These are phyloP conservation scores for Sinocyclocheilus anshuiensis DNA, from an alignment of 2,113 vertebrate genomes.

Conservation along the genomic window DNA sequence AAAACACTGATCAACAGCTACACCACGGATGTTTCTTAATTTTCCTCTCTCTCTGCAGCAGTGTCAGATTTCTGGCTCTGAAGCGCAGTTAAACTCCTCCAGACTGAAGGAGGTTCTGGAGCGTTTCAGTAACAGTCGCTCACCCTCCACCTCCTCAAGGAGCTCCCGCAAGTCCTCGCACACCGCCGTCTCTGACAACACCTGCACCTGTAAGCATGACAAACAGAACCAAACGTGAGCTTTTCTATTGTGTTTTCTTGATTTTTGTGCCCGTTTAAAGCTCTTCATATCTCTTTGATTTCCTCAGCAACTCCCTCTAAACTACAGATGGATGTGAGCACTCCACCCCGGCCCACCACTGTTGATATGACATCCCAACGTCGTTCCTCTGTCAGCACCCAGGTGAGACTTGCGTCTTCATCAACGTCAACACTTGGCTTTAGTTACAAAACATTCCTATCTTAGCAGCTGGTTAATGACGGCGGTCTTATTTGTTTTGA, in stretches of 20 bases:
- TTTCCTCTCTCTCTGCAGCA: conserved; percentile 31
- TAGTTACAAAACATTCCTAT: background rate
- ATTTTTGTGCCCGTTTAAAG: background rate
- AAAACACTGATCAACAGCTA: too few relatives aligned
- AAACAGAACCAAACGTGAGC: background rate
- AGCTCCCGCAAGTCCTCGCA: conserved; percentile 92
- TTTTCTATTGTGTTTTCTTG: background rate
- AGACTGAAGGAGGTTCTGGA: conserved; percentile 95
- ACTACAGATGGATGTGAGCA: conserved; percentile 88
- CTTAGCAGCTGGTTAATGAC: background rate
- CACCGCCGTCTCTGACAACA: conserved; percentile 92
- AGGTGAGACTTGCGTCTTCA: conserved; percentile 73
- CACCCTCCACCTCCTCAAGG: conserved; percentile 89
- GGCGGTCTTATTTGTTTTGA: conserved; percentile 25
- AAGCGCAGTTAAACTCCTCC: conserved; percentile 92
- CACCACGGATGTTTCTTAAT: too few relatives aligned
- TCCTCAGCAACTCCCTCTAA: conserved; percentile 88
- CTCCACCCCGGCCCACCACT: conserved; percentile 83
- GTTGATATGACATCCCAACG: conserved; percentile 84
- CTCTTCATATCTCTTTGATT: conserved; percentile 12
- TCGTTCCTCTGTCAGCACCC: conserved; percentile 87
- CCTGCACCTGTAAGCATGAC: conserved; percentile 81
- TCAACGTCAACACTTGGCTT: background rate
- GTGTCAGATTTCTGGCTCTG: conserved; percentile 89
- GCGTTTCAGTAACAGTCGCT: conserved; percentile 89